phyloP scores from a whole-genome alignment of 2,888 invertebrate species.

The Euplexia lucipara region DNA sequence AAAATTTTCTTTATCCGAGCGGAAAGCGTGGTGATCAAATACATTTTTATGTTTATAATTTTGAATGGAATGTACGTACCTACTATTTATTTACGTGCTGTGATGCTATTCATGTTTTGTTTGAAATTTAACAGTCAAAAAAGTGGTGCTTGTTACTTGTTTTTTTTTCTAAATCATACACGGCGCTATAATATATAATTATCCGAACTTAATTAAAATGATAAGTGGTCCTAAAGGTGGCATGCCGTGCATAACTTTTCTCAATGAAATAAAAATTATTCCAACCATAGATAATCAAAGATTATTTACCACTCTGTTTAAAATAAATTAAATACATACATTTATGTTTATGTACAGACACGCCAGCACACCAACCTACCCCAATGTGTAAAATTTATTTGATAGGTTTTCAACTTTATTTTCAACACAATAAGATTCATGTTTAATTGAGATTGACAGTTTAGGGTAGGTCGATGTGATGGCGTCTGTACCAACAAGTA shows the following conservation, averaged over 20 bases:
- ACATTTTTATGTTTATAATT: slow-evolving; percentile 8
- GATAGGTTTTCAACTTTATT: no score
- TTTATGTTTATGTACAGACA: no score
- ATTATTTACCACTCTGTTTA: no score
- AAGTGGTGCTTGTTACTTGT: not conserved
- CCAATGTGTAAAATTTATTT: no score
- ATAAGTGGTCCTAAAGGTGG: not conserved
- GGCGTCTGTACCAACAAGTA: no score
- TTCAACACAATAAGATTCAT: no score
- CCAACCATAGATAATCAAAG: no score
- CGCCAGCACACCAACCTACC: no score
- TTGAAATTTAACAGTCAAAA: not conserved
- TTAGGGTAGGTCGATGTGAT: no score
- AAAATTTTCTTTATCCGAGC: slow-evolving; percentile 29
- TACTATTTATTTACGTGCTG: not conserved
- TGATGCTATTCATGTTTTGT: not conserved
- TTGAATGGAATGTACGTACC: not conserved
- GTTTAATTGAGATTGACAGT: no score
- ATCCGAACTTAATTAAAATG: not conserved
- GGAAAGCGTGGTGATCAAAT: slow-evolving; percentile 6
- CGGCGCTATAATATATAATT: not conserved
- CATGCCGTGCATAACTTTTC: not conserved
- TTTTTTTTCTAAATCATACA: not conserved
- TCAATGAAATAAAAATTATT: not conserved
- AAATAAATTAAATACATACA: no score